Base-by-base conservation (phyloP, 2,888 invertebrate species). In the Eudemis profundana region DNA sequence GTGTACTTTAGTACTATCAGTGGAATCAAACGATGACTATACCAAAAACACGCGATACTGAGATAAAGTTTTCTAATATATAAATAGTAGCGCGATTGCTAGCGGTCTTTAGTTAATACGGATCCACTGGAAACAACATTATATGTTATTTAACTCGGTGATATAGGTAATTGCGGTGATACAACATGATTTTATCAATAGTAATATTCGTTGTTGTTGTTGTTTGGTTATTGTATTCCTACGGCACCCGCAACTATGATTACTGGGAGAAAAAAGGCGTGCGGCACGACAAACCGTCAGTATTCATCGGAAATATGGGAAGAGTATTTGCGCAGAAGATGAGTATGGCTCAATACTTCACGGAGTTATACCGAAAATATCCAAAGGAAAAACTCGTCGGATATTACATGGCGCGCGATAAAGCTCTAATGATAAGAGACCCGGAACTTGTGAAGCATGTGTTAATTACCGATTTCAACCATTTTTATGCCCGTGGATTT, bases 211-310 rank as follows among this genome's bases (percentile, higher is more conserved):
- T 51, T 46, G 12, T 61, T 44, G n/a, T n/a, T n/a, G 19, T 59
- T 27, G 12, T 56, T 40, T 56, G 47, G 62, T 10, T 54, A 3
- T 17, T 64, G 10, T 64, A 64, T 17, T 36, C 42, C 3, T 40
- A n/a, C n/a, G 23, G 64, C 14, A 64, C 64, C 12, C 21, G 44
- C 12, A 47, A 44, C 12, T 50, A 51, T 36, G 57, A 59, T 15
- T 59, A 64, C 17, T 64, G 64, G 64, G 17, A 64, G 44, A 57
- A 64, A 5, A 42, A 21, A 49, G 50, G 36, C 42, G 42, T 64
- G 8, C 29, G 5, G 2, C 19, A 64, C 51, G 64, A 64, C 10
- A 51, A 33, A 17, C 46, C 65, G 3, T 14, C 27, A 8, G 53
- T 53, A n/a, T 65, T 65, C 10, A 15, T 65, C 38, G 65, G 65